Evolutionary conservation across 2,113 vertebrate genomes (phyloP).

Genomic region (Sturnira hondurensis): DNA sequence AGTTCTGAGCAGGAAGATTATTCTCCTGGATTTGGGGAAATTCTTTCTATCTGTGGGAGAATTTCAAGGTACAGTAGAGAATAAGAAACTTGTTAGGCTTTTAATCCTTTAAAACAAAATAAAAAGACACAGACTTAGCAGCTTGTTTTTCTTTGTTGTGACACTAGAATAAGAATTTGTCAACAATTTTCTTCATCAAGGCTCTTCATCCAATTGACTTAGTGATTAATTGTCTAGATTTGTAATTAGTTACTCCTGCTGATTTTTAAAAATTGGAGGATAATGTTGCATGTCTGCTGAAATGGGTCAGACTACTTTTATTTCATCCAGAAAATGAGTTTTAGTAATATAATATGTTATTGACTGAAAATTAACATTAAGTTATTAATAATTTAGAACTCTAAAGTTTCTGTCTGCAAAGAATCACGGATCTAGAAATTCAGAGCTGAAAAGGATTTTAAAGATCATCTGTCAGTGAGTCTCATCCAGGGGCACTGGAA

Average conservation of each 20-base stretch:
- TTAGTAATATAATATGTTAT: slow-evolving; percentile 34
- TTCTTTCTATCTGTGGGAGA: slow-evolving; percentile 53
- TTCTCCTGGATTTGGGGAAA: slow-evolving; percentile 43
- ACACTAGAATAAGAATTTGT: slow-evolving; percentile 19
- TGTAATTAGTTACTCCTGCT: slow-evolving; percentile 42
- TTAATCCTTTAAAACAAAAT: slow-evolving; percentile 32
- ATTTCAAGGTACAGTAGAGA: slow-evolving; percentile 19
- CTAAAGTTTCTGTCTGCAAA: slow-evolving; percentile 18
- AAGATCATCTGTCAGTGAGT: not conserved
- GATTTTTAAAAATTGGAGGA: slow-evolving; percentile 19
- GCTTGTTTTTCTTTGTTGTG: slow-evolving; percentile 10
- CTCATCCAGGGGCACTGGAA: not conserved
- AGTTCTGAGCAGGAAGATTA: not conserved
- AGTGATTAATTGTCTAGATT: slow-evolving; percentile 45
- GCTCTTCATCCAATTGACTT: not conserved
- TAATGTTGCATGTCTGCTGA: slow-evolving; percentile 19
- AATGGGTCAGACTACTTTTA: slow-evolving; percentile 5
- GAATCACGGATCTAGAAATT: not conserved
- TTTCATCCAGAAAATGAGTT: slow-evolving; percentile 54
- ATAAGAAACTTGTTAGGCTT: not conserved
- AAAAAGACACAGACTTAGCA: not conserved
- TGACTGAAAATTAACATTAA: slow-evolving; percentile 44
- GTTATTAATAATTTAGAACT: slow-evolving; percentile 41
- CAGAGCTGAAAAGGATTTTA: not conserved
- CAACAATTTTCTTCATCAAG: not conserved